Evolutionary conservation across 1,140 invertebrate species (phyloP), one percentile per base, ranked within the genome.

Genomic region (Drosophila repleta): DNA sequence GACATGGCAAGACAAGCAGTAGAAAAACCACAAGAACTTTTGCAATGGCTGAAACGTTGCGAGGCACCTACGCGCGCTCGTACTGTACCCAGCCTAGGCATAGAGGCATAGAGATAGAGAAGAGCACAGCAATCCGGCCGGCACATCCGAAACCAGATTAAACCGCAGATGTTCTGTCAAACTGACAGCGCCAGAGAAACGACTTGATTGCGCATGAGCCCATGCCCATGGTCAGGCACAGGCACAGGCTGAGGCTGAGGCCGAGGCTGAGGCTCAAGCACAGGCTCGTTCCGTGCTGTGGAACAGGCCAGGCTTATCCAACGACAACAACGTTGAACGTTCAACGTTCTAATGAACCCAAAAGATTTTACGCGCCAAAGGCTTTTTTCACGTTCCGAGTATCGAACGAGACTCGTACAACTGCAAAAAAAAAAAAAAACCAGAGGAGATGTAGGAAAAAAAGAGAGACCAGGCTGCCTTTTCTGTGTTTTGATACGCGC

Each of bases 291-390:
- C 35, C 32, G 24, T 35, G 52, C 39, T 35, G 17, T 20, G 48
- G 53, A 58, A 29, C 17, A 29, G 46, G 68, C 41, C 51, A 41
- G 55, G 55, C 53, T 65, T 71, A 71, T 71, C 62, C 62, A 65
- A 52, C 68, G 37, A 57, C 62, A 52, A 66, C 65, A 69, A 79
- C 82, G 83, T 88, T 73, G 32, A 35, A 35, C 32, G 83, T 87
- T 73, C 82, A 87, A 87, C 82, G 82, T 87, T 87, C 82, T 87
- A 87, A 87, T 87, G 83, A 87, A 87, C 82, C 83, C 82, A 65
- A 83, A 88, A 79, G 83, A 87, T 88, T 87, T 87, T 83, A 87
- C 83, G 82, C 82, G 79, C 82, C 82, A 88, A 87, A 82, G 78
- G 66, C 66, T 82, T 85, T 85, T 80, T 88, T 88, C 61, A 85